These are phyloP conservation scores for Huso huso DNA, from an alignment of 2,797 vertebrate species.

Conservation along the genomic window DNA sequence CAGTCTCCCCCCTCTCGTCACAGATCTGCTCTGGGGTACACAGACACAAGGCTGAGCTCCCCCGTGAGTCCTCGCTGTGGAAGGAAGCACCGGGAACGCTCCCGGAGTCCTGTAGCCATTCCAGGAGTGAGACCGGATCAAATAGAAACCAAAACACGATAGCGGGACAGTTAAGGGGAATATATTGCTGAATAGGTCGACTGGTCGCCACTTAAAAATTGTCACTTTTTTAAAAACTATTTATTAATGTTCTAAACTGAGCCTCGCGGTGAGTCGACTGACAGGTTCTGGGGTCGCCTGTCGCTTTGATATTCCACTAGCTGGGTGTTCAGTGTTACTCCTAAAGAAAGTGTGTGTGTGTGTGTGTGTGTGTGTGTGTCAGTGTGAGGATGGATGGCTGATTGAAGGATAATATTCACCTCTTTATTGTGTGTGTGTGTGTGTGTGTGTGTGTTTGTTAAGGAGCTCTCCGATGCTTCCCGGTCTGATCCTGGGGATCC, in stretches of 20 bases:
- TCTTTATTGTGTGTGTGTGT: too few species aligned
- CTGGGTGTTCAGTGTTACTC: too few species aligned
- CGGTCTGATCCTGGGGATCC: constrained; percentile 52
- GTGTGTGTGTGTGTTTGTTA: constrained; percentile 5
- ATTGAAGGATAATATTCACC: neutral
- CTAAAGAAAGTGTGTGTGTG: too few species aligned
- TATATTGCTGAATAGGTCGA: too few species aligned
- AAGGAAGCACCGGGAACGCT: neutral
- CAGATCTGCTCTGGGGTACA: neutral
- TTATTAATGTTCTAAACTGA: too few species aligned
- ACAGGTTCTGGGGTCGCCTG: too few species aligned
- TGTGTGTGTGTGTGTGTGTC: neutral
- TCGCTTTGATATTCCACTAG: too few species aligned
- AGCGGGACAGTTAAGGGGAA: too few species aligned
- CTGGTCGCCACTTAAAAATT: too few species aligned
- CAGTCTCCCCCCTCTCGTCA: neutral
- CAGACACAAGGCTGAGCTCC: neutral
- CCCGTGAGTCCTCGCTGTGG: neutral
- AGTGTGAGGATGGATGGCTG: neutral
- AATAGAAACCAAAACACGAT: too few species aligned
- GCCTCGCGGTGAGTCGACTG: too few species aligned
- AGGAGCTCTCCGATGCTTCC: constrained; percentile 48
- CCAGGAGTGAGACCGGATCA: neutral
- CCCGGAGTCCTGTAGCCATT: neutral
- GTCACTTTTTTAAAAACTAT: too few species aligned